Percentiles rank a stretch among this genome's conserved stretches.
Conservation (phyloP, 1,140 invertebrate species). For the Adelges cooleyi region DNA sequence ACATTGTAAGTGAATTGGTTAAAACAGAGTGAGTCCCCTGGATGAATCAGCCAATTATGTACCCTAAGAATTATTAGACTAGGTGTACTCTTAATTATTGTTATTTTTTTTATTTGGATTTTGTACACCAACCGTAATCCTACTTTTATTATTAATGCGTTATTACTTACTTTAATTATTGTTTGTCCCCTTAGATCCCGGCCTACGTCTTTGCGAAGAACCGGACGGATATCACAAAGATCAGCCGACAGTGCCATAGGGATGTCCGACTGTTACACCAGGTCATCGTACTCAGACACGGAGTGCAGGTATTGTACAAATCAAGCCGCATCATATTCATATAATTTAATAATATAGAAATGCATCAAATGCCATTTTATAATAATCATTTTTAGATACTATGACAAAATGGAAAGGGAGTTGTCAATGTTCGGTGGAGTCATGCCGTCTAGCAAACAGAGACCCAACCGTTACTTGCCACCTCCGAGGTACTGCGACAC, state of each 20-base stretch:
- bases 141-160: too few species aligned
- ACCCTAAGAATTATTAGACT: too few species aligned
- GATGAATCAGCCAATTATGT: too few species aligned
- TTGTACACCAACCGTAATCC: too few species aligned
- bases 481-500: slow-evolving; percentile 1
- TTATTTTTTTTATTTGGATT: too few species aligned
- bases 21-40: too few species aligned
- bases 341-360: background rate
- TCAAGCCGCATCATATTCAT: background rate
- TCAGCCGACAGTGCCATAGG: slow-evolving; percentile 52
- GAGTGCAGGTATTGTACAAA: slow-evolving; percentile 42
- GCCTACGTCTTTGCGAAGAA: slow-evolving; percentile 47
- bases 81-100: too few species aligned
- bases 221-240: slow-evolving; percentile 54
- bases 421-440: slow-evolving; percentile 28
- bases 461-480: slow-evolving; percentile 24
- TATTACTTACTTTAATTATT: background rate
- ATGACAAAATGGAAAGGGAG: slow-evolving; percentile 37
- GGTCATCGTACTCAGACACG: slow-evolving; percentile 46
- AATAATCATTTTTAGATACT: slow-evolving; percentile 39
- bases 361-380: too few species aligned
- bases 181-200: slow-evolving; percentile 36
- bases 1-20: too few species aligned
- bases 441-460: slow-evolving; percentile 2
- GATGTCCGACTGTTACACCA: slow-evolving; percentile 44